Evolutionary conservation across 2,888 invertebrate species (phyloP).

Genomic region (Dasypolia templi): DNA sequence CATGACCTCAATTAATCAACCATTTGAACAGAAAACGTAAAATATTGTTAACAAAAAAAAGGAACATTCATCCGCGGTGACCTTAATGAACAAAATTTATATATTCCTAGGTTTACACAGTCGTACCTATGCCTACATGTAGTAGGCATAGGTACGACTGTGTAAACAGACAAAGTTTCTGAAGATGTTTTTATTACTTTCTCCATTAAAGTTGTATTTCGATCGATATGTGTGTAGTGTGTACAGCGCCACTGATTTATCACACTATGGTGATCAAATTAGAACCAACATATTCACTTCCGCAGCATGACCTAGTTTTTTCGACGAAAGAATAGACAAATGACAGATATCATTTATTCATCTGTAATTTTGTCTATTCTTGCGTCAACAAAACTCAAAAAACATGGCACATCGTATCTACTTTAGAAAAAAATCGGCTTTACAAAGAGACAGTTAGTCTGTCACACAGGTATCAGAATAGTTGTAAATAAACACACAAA

Average conservation of each 20-base stretch:
- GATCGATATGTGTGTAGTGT: conserved; percentile 19
- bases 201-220: conserved; percentile 38
- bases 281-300: conserved; percentile 7
- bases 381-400: too few species aligned
- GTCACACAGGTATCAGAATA: too few species aligned
- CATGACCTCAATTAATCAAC: conserved; percentile 27
- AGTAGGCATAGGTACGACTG: too few species aligned
- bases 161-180: conserved; percentile 40
- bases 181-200: conserved; percentile 53
- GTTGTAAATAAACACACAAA: too few species aligned
- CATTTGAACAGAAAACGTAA: conserved; percentile 1
- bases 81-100: conserved; percentile 33
- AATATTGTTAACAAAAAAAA: conserved; percentile 16
- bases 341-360: too few species aligned
- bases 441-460: too few species aligned
- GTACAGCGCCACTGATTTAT: conserved; percentile 23
- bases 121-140: conserved; percentile 1
- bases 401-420: too few species aligned
- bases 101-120: conserved; percentile 54
- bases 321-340: too few species aligned
- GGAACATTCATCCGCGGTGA: conserved; percentile 10
- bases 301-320: too few species aligned
- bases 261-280: conserved; percentile 26
- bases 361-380: too few species aligned
- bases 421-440: too few species aligned